phyloP scores from a whole-genome alignment of 2,113 vertebrate genomes.

The Gallinago media region DNA sequence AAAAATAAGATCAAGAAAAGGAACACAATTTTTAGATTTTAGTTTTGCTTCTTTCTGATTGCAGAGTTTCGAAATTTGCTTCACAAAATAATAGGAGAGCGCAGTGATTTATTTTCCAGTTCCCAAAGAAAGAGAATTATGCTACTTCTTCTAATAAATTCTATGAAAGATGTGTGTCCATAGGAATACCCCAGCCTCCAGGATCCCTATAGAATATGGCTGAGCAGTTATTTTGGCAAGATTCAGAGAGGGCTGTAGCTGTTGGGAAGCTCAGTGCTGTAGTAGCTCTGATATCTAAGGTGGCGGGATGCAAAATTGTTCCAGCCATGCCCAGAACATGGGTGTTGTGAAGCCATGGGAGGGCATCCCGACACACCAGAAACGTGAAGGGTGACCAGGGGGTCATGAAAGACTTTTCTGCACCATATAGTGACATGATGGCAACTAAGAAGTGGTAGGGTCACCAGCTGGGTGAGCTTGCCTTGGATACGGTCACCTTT shows the following conservation, averaged over 20 bases:
- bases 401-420: neutral
- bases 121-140: neutral
- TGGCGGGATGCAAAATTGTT: neutral
- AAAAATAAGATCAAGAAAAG: neutral
- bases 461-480: neutral
- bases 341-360: neutral
- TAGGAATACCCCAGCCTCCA: neutral
- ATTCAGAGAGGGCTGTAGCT: neutral
- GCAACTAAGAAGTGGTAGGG: neutral
- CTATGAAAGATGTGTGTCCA: accelerated
- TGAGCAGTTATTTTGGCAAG: neutral
- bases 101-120: neutral
- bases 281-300: neutral
- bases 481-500: accelerated
- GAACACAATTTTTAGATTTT: neutral
- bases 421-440: accelerated
- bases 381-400: neutral
- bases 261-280: neutral
- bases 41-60: neutral
- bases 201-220: neutral
- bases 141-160: neutral
- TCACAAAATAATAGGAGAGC: neutral
- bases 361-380: neutral
- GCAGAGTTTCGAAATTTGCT: neutral
- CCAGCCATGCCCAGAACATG: neutral